Percentiles rank a stretch among this genome's conserved stretches.
These are phyloP conservation scores for Volucella inflata DNA, from an alignment of 2,888 invertebrate genomes.

Conservation along the genomic window DNA sequence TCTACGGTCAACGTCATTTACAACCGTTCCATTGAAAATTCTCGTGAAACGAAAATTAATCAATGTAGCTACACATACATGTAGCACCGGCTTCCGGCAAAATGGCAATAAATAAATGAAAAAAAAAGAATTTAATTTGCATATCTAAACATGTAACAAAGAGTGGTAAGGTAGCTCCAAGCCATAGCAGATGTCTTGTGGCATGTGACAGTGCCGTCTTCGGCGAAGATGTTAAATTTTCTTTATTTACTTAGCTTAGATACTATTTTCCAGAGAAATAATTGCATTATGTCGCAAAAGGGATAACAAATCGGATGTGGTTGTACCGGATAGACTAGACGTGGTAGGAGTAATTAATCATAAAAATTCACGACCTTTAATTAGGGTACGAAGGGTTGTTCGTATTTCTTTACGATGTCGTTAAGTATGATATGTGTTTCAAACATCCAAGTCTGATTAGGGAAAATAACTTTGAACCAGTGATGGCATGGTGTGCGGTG, in stretches of 20 bases:
- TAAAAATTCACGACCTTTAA: constrained; percentile 34
- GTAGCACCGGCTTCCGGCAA: constrained; percentile 45
- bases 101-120: constrained; percentile 2
- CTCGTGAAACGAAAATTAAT: constrained; percentile 36
- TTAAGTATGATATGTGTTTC: neutral
- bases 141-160: constrained; percentile 46
- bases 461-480: too few relatives aligned
- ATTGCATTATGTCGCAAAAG: constrained; percentile 41
- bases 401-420: constrained; percentile 13
- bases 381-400: constrained; percentile 23
- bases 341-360: constrained; percentile 52
- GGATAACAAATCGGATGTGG: constrained; percentile 3
- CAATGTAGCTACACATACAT: constrained; percentile 21
- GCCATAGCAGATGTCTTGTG: constrained; percentile 3
- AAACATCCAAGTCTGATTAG: too few relatives aligned
- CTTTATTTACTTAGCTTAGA: constrained; percentile 54
- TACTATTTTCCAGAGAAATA: constrained; percentile 45
- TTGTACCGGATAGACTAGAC: constrained; percentile 2
- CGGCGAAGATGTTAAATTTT: constrained; percentile 9
- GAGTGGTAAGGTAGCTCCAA: neutral
- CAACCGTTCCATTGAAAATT: constrained; percentile 33
- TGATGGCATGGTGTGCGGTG: too few relatives aligned
- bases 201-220: constrained; percentile 5
- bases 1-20: constrained; percentile 17
- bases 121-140: constrained; percentile 43